A percentile compares a stretch with the other conserved stretches of the same genome.
phyloP scores from a whole-genome alignment of 1,140 invertebrate species.

The Drosophila tristis region DNA sequence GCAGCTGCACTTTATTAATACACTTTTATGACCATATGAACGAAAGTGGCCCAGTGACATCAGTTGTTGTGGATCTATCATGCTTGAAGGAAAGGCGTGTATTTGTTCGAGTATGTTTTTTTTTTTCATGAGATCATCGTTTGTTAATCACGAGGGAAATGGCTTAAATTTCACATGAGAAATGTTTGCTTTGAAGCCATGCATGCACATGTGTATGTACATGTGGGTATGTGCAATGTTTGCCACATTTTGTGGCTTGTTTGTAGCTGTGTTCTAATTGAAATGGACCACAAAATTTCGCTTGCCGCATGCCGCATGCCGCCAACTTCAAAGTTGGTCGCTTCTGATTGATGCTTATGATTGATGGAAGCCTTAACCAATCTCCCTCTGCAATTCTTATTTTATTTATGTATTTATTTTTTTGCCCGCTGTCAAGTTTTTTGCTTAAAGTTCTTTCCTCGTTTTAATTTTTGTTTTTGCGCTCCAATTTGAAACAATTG shows the following conservation, averaged over 20 bases:
- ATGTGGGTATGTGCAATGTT: slow-evolving; percentile 13
- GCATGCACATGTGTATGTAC: neutral
- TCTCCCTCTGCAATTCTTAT: slow-evolving; percentile 3
- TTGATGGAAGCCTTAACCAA: slow-evolving; percentile 60
- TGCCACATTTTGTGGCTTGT: slow-evolving; percentile 28
- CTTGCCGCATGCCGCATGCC: slow-evolving; percentile 22
- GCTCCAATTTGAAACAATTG: slow-evolving; percentile 75
- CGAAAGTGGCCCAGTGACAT: slow-evolving; percentile 54
- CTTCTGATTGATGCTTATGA: slow-evolving; percentile 76
- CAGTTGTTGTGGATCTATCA: slow-evolving; percentile 27
- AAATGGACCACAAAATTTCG: slow-evolving; percentile 69
- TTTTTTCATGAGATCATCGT: slow-evolving; percentile 22
- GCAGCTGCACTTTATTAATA: slow-evolving; percentile 35
- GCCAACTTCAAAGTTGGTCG: slow-evolving; percentile 51
- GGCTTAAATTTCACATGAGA: slow-evolving; percentile 1
- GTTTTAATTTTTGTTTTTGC: slow-evolving; percentile 5
- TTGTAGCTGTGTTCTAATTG: slow-evolving; percentile 49
- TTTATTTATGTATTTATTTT: slow-evolving; percentile 24
- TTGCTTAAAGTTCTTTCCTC: slow-evolving; percentile 23
- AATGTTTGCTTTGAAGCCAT: neutral
- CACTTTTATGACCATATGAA: slow-evolving; percentile 15
- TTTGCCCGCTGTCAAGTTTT: slow-evolving; percentile 6
- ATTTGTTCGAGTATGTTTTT: neutral
- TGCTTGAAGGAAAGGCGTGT: neutral
- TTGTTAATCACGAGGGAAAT: neutral